Base-by-base conservation (phyloP, 2,888 invertebrate genomes). In the Kryphioiulus occultus region DNA sequence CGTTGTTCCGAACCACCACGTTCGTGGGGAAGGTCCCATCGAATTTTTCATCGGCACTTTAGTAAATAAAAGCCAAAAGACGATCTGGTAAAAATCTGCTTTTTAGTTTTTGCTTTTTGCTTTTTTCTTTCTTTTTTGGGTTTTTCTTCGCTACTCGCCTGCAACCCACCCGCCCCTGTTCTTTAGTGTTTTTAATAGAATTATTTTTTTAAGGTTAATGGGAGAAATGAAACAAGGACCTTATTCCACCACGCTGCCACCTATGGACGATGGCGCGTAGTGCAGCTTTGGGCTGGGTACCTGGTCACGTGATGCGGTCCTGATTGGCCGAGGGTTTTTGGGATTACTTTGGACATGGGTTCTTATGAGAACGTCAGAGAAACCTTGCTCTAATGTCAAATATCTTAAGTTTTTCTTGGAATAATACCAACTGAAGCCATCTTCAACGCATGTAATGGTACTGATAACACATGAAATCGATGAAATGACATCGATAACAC, bases 11-110 rank as follows among this genome's bases (percentile, higher is more conserved):
- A 90, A 99, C 98, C 91, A 99, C 98, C 91, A 99, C 98, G 93
- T 99, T 99, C 90, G 99, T 98, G 89, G 97, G 98, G 93, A 97
- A 99, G 91, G 99, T 99, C 91, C 98, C 97, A 93, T 99, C 99
- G 93, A 99, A 99, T 90, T 97, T 98, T 93, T 99, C 99, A 93
- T 99, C 99, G 92, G 99, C 99, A 94, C 99, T 99, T 89, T 88
- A 86, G 86, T 59, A 86, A 86, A 47, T 59, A 86, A 59, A 68
- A 86, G 26, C 47, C 47, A 53, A 59, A 53, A 53, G 68, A 59
- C 22, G 30, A 44, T 15, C 30, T 30, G 30, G 85, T 39, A 30
- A 15, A 85, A 85, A 85, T 44, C 30, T 26, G 17, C 15, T 85
- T 42, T 26, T 42, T 44, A 7, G 42, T 2, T 30, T 30, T 22